Evolutionary conservation across 2,888 invertebrate genomes (phyloP), one percentile per base, ranked within the genome.

Genomic region (Cephus pygmeus): DNA sequence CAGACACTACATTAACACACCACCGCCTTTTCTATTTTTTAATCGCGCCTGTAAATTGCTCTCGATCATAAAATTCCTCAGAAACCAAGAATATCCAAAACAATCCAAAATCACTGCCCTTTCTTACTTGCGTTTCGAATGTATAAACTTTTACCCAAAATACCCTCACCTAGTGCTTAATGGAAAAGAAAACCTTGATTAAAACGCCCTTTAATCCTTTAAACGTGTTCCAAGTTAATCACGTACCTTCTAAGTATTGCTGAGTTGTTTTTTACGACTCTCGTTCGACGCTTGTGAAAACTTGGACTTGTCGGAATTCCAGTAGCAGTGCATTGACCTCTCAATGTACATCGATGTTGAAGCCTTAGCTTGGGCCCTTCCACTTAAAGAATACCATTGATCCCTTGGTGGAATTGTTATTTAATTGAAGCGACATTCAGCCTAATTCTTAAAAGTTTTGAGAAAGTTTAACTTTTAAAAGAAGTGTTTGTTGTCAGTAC

Each of bases 91-190:
- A 76, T 81, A 84, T 79, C 81, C 81, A 82, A 84, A 85, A 83
- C 85, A 84, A 84, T 82, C 84, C 80, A 75, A 56, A 77, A 85
- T 84, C 88, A 90, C 90, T 90, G 90, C 90, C 90, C 86, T 82
- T 81, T 87, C 71, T 71, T 31, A 33, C 71, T 69, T 33, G 11
- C 69, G 1, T 34, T 12, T 23, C 23, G 6, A 56, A 56, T 23
- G 23, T 56, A 56, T 23, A 23, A 56, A 56, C 9, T 56, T 56
- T 56, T 56, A 56, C 56, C 9, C 9, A 56, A 23, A 56, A 23
- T 56, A 56, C 56, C 23, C 2, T 6, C 1, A 56, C 40, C 23
- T 23, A 56, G 56, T 56, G 56, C 9, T 56, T 23, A 56, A 56
- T 23, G 23, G 9, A 56, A 56, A 56, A 56, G 56, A 56, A 56